Percentiles rank a stretch among this genome's conserved stretches.
Conservation (phyloP, 2,113 vertebrate species). For the Arothron firmamentum region DNA sequence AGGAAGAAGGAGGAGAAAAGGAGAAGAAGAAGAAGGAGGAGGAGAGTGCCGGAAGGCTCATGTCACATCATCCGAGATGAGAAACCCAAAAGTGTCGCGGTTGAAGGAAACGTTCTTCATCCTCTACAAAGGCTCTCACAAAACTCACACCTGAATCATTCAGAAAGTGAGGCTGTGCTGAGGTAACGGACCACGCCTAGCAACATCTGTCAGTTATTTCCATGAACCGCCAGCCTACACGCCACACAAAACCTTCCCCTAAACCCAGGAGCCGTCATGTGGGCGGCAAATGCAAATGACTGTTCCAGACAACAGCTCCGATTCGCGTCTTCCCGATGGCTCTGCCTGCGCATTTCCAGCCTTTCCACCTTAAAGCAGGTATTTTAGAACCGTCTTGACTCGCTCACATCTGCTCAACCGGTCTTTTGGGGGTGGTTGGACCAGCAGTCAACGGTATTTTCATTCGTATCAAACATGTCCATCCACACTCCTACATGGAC, state of each 20-base stretch:
- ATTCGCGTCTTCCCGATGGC: not conserved
- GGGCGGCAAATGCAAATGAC: conserved; percentile 8
- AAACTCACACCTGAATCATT: conserved; percentile 6
- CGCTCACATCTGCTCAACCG: conserved; percentile 27
- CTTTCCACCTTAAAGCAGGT: conserved; percentile 13
- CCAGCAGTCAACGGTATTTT: conserved; percentile 6
- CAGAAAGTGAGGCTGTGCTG: not conserved
- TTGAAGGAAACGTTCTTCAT: not conserved
- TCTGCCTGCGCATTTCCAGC: conserved; percentile 5
- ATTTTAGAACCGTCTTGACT: conserved; percentile 4
- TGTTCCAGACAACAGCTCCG: conserved; percentile 18
- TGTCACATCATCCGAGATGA: too few species aligned
- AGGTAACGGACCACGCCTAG: conserved; percentile 8
- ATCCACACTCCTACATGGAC: conserved; percentile 13
- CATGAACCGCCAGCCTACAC: conserved; percentile 5
- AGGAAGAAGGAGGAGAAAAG: too few species aligned
- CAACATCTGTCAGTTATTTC: conserved; percentile 1
- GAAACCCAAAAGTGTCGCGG: too few species aligned
- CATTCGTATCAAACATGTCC: conserved; percentile 18
- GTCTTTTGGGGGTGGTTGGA: conserved; percentile 1
- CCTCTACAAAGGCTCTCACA: not conserved
- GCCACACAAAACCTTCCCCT: conserved; percentile 2
- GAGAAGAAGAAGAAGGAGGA: too few species aligned
- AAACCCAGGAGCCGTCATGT: conserved; percentile 6
- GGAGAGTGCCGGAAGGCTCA: too few species aligned